A percentile compares a stretch with the other conserved stretches of the same genome.
These are phyloP conservation scores for Barbus barbus DNA, from an alignment of 2,113 vertebrate genomes.

Conservation along the genomic window DNA sequence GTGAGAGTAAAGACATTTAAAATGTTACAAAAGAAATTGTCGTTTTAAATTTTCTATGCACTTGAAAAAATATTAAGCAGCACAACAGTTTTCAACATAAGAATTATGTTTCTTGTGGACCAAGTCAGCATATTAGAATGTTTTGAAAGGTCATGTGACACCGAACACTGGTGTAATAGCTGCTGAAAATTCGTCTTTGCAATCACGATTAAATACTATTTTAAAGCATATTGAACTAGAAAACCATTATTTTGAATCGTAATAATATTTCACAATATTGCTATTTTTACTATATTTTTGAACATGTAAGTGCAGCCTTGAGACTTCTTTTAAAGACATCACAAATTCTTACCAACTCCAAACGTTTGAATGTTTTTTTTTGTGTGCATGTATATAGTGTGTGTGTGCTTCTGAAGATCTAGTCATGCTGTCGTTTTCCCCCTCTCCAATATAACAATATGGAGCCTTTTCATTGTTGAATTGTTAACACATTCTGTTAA, in stretches of 20 bases:
- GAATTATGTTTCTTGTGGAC: background rate
- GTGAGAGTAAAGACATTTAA: background rate
- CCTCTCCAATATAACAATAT: background rate
- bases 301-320: background rate
- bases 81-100: background rate
- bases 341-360: background rate
- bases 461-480: background rate
- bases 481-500: background rate
- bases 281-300: background rate
- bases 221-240: background rate
- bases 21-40: background rate
- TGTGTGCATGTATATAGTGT: background rate
- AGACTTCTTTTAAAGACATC: background rate
- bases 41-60: background rate
- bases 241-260: background rate
- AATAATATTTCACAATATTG: background rate
- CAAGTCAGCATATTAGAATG: background rate
- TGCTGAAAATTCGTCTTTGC: background rate
- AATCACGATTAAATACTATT: background rate
- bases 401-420: background rate
- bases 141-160: background rate
- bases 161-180: background rate
- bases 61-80: background rate
- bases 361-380: background rate
- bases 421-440: background rate